Percentiles rank a stretch among this genome's conserved stretches.
phyloP scores from a whole-genome alignment of 2,888 invertebrate species.

The Scrobipalpa costella region DNA sequence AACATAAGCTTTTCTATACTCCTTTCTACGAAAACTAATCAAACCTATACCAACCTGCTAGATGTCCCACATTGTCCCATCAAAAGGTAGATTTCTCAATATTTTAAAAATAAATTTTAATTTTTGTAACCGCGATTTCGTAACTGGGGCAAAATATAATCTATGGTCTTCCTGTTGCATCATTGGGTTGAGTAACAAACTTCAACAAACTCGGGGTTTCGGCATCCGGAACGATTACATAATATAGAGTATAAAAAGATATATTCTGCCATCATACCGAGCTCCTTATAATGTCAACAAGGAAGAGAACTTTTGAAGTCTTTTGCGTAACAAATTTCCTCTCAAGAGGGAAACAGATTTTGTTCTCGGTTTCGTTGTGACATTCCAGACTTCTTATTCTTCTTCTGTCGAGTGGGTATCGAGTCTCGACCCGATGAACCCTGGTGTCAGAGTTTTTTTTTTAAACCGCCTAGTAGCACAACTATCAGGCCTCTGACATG shows the following conservation, averaged over 20 bases:
- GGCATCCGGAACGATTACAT: not conserved
- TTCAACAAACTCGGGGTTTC: constrained; percentile 42
- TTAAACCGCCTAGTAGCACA: too few relatives aligned
- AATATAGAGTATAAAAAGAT: not conserved
- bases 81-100: not conserved
- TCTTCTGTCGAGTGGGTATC: too few relatives aligned
- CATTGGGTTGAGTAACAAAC: constrained; percentile 37
- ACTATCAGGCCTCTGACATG: too few relatives aligned
- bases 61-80: too few relatives aligned
- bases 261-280: constrained; percentile 22
- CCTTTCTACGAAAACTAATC: too few relatives aligned
- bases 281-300: constrained; percentile 21
- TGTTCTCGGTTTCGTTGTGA: too few relatives aligned
- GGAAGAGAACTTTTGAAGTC: not conserved
- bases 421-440: too few relatives aligned
- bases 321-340: not conserved
- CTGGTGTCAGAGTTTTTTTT: too few relatives aligned
- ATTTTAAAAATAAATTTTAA: not conserved
- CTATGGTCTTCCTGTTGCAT: constrained; percentile 57
- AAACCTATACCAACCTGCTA: too few relatives aligned
- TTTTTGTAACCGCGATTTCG: constrained; percentile 22
- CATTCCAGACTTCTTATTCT: too few relatives aligned
- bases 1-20: too few relatives aligned
- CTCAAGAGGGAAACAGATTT: not conserved
- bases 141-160: constrained; percentile 54